These are phyloP conservation scores for Tor tambroides DNA, from an alignment of 2,113 vertebrate genomes.

Conservation along the genomic window DNA sequence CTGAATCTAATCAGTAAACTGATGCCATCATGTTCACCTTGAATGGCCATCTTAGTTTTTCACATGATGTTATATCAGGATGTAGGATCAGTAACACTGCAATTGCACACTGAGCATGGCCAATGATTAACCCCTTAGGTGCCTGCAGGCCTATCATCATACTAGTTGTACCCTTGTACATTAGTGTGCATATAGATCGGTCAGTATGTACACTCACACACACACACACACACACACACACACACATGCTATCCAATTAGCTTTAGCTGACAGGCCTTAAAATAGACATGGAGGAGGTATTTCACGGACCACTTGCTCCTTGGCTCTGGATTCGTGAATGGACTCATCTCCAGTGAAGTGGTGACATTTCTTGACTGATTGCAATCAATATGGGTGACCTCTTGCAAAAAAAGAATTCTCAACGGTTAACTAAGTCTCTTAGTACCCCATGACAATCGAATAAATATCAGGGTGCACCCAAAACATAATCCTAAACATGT, in stretches of 20 bases:
- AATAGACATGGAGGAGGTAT: slow-evolving; percentile 47
- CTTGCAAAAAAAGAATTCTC: slow-evolving; percentile 41
- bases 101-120: slow-evolving; percentile 65
- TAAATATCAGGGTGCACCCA: slow-evolving; percentile 37
- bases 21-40: too few relatives aligned
- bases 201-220: background rate
- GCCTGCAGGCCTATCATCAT: slow-evolving; percentile 71
- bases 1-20: too few relatives aligned
- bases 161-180: slow-evolving; percentile 61
- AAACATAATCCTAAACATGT: slow-evolving; percentile 1
- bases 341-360: slow-evolving; percentile 51
- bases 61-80: too few relatives aligned
- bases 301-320: slow-evolving; percentile 45
- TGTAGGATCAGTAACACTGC: slow-evolving; percentile 45
- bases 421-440: slow-evolving; percentile 22
- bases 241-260: slow-evolving; percentile 68
- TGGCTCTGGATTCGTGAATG: slow-evolving; percentile 47
- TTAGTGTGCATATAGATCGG: background rate
- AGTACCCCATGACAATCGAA: background rate
- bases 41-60: too few relatives aligned
- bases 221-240: slow-evolving; percentile 1
- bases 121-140: slow-evolving; percentile 69
- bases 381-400: slow-evolving; percentile 52
- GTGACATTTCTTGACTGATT: slow-evolving; percentile 61
- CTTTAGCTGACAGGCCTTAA: slow-evolving; percentile 58